Conservation (phyloP, 1,140 invertebrate genomes). For the Frieseomelitta varia region DNA sequence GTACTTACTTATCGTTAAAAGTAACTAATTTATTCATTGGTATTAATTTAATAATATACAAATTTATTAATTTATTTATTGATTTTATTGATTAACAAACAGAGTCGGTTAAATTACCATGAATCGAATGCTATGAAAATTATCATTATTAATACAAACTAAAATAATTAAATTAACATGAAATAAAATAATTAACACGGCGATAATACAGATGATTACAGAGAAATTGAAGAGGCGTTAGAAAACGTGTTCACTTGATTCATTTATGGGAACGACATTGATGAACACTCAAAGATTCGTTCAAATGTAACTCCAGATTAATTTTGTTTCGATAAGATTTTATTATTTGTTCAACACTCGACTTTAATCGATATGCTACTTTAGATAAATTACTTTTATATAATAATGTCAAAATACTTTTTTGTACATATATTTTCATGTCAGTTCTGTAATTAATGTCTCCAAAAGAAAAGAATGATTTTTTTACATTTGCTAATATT, state of each 20-base stretch:
- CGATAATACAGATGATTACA: background rate
- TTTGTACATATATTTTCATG: background rate
- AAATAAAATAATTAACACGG: background rate
- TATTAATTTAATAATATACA: background rate
- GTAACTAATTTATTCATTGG: background rate
- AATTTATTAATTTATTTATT: background rate
- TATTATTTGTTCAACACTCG: background rate
- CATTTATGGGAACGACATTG: background rate
- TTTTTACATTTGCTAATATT: no score
- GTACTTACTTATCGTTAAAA: background rate
- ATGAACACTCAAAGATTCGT: slow-evolving; percentile 10
- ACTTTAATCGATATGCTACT: slow-evolving; percentile 49
- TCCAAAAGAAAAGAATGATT: background rate
- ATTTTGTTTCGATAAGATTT: slow-evolving; percentile 30
- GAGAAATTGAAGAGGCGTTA: background rate
- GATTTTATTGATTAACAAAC: background rate
- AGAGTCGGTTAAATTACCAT: background rate
- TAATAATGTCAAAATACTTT: background rate
- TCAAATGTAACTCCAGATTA: slow-evolving; percentile 2
- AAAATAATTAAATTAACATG: background rate
- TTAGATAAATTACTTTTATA: background rate
- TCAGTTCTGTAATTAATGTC: background rate
- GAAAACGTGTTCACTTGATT: background rate
- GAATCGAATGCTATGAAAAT: background rate
- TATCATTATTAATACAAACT: background rate